A percentile compares a stretch with the other conserved stretches of the same genome.
phyloP scores from a whole-genome alignment of 2,797 vertebrate species.

The Pseudomugil tenellus region DNA sequence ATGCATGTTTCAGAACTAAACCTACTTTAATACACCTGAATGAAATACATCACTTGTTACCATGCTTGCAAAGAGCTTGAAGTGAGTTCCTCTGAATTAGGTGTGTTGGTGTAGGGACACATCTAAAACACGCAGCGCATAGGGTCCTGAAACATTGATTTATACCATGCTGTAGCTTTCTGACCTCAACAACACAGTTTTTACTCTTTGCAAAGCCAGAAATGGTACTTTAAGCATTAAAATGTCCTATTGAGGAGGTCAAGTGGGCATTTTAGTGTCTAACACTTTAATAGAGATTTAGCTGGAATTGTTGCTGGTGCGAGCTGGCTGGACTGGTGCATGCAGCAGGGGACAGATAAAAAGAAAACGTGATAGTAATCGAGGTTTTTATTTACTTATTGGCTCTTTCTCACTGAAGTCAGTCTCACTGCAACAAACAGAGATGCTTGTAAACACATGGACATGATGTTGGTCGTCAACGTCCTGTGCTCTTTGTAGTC shows the following conservation, averaged over 20 bases:
- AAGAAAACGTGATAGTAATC: background rate
- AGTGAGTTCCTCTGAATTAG: too few species aligned
- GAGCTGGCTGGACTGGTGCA: background rate
- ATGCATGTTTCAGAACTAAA: too few species aligned
- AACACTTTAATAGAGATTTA: background rate
- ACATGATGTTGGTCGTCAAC: background rate
- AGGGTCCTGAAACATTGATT: too few species aligned
- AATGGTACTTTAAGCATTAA: background rate
- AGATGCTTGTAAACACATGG: slow-evolving; percentile 21
- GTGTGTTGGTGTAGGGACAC: too few species aligned
- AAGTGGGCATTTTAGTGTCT: background rate
- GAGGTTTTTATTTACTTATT: slow-evolving; percentile 2
- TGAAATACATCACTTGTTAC: too few species aligned
- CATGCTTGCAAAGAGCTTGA: too few species aligned
- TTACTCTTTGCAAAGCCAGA: background rate
- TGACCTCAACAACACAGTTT: background rate
- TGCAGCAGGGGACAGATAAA: background rate
- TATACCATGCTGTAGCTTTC: background rate
- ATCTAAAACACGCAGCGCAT: too few species aligned
- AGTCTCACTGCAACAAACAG: background rate
- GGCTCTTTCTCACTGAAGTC: background rate
- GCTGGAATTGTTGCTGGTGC: background rate
- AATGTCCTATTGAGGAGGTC: background rate
- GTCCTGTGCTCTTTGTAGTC: slow-evolving; percentile 8
- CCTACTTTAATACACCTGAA: too few species aligned